Evolutionary conservation across 2,113 vertebrate genomes (phyloP).

Genomic region (Lethenteron camtschaticum): DNA sequence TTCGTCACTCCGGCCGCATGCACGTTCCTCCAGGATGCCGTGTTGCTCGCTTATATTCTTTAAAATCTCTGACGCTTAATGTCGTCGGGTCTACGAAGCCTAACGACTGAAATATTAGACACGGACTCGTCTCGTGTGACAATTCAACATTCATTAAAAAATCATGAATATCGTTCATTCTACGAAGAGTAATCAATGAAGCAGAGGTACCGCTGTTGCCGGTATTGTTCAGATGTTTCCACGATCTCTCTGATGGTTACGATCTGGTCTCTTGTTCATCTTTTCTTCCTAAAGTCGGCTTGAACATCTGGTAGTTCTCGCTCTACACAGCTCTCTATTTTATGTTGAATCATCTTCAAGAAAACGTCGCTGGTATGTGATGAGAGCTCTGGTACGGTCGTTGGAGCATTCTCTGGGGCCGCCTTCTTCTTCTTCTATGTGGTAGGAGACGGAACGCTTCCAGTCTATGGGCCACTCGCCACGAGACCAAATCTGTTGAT

Average conservation of each 20-base stretch:
- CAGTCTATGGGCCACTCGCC: neutral
- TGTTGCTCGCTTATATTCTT: too few relatives aligned
- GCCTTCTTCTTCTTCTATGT: neutral
- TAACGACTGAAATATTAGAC: too few relatives aligned
- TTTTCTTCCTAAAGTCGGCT: conserved; percentile 7
- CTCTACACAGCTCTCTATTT: conserved; percentile 7
- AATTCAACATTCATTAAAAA: too few relatives aligned
- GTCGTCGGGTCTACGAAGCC: too few relatives aligned
- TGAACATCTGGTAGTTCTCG: conserved; percentile 8
- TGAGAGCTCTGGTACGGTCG: neutral
- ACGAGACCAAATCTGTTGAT: neutral
- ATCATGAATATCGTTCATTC: too few relatives aligned
- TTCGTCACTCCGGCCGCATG: too few relatives aligned
- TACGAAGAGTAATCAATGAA: conserved; percentile 5
- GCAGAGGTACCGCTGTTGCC: conserved; percentile 5
- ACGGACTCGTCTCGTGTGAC: too few relatives aligned
- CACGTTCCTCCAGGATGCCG: too few relatives aligned
- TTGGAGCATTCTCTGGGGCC: neutral
- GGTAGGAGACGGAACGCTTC: neutral
- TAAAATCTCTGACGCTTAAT: too few relatives aligned
- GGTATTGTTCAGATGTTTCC: conserved; percentile 2
- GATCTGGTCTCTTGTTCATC: conserved; percentile 8
- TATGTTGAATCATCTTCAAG: conserved; percentile 8
- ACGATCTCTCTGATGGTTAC: conserved; percentile 6
- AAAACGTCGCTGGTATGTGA: conserved; percentile 9